Conservation (phyloP, 37 sponge, comb jelly and placozoan genomes). For the Chondrilla cf. caribensis region DNA sequence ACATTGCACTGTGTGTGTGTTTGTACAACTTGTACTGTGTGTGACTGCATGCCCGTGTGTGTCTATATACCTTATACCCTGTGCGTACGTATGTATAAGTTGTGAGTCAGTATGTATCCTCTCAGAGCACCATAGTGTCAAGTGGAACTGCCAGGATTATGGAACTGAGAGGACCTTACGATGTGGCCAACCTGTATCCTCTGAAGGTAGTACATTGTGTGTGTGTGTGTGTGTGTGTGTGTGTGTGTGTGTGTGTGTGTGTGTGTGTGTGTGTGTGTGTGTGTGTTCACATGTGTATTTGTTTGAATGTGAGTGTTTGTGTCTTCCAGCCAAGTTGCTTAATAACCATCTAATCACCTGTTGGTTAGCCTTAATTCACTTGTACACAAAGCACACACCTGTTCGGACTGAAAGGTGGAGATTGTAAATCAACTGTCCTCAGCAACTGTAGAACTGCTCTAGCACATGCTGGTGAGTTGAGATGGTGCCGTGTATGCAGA, state of each 20-base stretch:
- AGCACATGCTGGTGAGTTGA: constrained; percentile 37
- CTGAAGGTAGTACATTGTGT: not conserved
- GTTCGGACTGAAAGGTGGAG: constrained; percentile 45
- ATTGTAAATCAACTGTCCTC: constrained; percentile 37
- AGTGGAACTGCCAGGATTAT: constrained; percentile 28
- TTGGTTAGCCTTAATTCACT: not conserved
- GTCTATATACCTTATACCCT: too few species aligned
- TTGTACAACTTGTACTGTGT: too few species aligned
- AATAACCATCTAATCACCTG: not conserved
- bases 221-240: constrained; percentile 9
- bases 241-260: constrained; percentile 6
- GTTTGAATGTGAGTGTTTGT: constrained; percentile 4
- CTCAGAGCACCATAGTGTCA: constrained; percentile 48
- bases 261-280: not conserved
- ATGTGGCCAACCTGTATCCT: constrained; percentile 72
- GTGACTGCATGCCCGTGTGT: not conserved
- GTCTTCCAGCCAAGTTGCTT: not conserved
- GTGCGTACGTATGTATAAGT: too few species aligned
- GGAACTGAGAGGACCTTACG: constrained; percentile 54
- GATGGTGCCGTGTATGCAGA: too few species aligned
- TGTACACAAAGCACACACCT: constrained; percentile 40
- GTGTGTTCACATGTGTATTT: not conserved
- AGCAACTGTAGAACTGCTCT: constrained; percentile 34
- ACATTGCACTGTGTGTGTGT: not conserved
- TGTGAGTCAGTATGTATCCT: not conserved